These are phyloP conservation scores for Ichneumon xanthorius DNA, from an alignment of 2,888 invertebrate species.

Conservation along the genomic window DNA sequence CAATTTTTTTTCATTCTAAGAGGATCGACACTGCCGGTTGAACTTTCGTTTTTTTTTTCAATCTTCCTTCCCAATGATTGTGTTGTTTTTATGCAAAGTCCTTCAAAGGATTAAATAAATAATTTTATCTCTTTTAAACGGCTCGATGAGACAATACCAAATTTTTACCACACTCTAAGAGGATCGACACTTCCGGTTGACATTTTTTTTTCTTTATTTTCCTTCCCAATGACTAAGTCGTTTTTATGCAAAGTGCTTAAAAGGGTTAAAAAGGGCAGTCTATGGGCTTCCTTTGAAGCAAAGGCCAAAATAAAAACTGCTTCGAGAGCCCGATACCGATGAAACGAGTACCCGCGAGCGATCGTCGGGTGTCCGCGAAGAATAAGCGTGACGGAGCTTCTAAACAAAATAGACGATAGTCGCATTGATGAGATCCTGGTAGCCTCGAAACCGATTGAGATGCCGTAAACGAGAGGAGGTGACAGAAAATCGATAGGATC, in stretches of 20 bases:
- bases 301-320: background rate
- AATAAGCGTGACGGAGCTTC: constrained; percentile 24
- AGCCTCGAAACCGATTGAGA: constrained; percentile 82
- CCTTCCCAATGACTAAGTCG: no score
- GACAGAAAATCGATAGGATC: constrained; percentile 82
- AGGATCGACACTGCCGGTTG: background rate
- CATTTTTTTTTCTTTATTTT: background rate
- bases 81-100: background rate
- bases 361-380: background rate
- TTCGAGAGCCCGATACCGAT: background rate
- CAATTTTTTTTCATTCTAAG: background rate
- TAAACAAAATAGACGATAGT: constrained; percentile 38
- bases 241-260: no score
- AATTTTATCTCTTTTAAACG: background rate
- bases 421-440: constrained; percentile 78
- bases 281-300: no score
- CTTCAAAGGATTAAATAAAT: no score
- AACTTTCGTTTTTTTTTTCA: background rate
- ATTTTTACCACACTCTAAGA: background rate
- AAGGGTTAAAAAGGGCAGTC: no score
- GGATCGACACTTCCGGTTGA: background rate
- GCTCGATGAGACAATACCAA: background rate
- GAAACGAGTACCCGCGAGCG: background rate
- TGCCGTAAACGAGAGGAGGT: constrained; percentile 84
- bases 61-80: no score